A percentile compares a stretch with the other conserved stretches of the same genome.
phyloP scores from a whole-genome alignment of 2,113 vertebrate genomes.

The Neotragus moschatus region DNA sequence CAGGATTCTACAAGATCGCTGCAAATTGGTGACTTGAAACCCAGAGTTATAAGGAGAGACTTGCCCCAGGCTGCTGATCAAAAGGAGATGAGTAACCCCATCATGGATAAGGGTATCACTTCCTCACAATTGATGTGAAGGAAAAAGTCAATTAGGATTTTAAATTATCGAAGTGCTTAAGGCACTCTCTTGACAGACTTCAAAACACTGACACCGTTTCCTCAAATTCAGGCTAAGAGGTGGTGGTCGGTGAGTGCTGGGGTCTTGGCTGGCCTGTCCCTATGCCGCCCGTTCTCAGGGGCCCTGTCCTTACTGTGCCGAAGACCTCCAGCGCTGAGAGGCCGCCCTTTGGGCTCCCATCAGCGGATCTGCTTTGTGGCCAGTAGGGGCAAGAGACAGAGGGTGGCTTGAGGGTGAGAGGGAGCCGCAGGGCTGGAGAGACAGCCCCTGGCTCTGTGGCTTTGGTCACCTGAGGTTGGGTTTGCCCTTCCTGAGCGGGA shows the following conservation, averaged over 20 bases:
- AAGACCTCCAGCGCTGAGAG: background rate
- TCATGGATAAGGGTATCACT: background rate
- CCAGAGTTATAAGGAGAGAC: background rate
- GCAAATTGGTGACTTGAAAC: background rate
- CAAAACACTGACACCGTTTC: background rate
- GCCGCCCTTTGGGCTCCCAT: background rate
- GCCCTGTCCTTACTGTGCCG: background rate
- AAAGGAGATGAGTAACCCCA: background rate
- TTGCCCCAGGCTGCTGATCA: background rate
- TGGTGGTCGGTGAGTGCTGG: background rate
- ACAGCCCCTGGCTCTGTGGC: background rate
- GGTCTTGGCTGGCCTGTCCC: background rate
- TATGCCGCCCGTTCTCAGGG: rapidly evolving
- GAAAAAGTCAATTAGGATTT: background rate
- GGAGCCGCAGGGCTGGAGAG: background rate
- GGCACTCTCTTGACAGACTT: background rate
- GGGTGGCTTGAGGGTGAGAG: background rate
- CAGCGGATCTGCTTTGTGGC: background rate
- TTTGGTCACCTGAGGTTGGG: background rate
- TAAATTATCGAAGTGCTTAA: background rate
- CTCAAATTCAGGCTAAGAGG: background rate
- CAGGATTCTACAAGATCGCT: background rate
- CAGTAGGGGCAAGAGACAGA: background rate
- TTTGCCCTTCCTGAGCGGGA: background rate
- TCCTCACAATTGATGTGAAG: background rate